Evolutionary conservation across 2,888 invertebrate species (phyloP), one percentile per base, ranked within the genome.

Genomic region (Tribolium freemani): DNA sequence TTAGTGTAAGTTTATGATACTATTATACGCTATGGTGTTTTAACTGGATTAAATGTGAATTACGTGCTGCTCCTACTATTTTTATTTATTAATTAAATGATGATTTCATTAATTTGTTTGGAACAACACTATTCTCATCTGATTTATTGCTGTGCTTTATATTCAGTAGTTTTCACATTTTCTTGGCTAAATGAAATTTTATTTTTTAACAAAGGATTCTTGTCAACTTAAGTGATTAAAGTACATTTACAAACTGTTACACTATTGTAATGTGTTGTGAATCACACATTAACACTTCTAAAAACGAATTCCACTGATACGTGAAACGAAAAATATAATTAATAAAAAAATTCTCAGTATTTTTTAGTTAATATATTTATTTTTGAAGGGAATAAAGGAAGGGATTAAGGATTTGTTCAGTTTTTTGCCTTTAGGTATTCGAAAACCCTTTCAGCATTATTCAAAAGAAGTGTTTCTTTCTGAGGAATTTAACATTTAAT

Each of bases 1-100:
- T 82, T 58, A 82, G 82, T 74, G 80, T 81, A 74, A 81, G 79
- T 81, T 75, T 51, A 56, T 68, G 13, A 48, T 11, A 10, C 53
- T 16, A 11, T 61, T 8, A 20, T 51, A 44, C 13, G 5, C 10
- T 16, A 16, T 16, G 16, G 16, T 1, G 16, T 16, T 16, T 16
- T 16, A 16, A 16, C 16, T 16, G 16, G 16, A 16, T 16, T 16
- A 16, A 16, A 16, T 16, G 16, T 16, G 16, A 16, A 16, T 26
- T 26, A 26, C 1, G 3, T 26, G 5, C 5, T 26, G 26, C 5
- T 26, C 26, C 3, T 26, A 26, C 0, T 26, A 26, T 26, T 26
- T 26, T 26, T 26, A 26, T 26, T 26, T 26, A 26, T 26, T 26
- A 26, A 26, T 5, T 26, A 1, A 5, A 5, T 26, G 16, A 26